Base-by-base conservation (phyloP, 2,797 vertebrate genomes). In the Capromys pilorides region DNA sequence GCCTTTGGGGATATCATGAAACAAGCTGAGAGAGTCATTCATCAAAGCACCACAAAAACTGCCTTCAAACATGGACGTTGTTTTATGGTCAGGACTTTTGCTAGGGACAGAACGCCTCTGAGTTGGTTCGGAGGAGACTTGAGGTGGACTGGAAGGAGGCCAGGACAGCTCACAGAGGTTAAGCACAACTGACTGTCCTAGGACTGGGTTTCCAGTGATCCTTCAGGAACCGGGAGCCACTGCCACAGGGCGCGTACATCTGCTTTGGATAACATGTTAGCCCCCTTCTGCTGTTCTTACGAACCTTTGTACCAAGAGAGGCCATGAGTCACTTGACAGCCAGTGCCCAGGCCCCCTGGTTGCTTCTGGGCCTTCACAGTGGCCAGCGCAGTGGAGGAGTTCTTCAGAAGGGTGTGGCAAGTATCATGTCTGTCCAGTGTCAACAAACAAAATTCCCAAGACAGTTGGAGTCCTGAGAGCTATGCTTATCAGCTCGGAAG, bases 231-330 rank as follows among this genome's bases (percentile, higher is more conserved):
- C 28, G 33, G 61, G 59, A n/a, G 64, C 41, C 4, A 1, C 6
- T 28, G 16, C 51, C 45, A 31, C 2, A 2, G 26, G 71, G 41
- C 18, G 54, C 0, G 2, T 3, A 11, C 26, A 3, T 8, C 6
- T 21, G 31, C 45, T 39, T 49, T 36, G 51, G 10, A 28, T 75
- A 57, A 31, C 10, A 6, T n/a, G 6, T 67, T 33, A 51, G n/a
- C 36, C 14, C 19, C 22, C 33, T 83, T 83, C 85, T 62, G 31
- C 49, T 92, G 86, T 36, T 22, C 39, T 86, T 13, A 1, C 57
- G 69, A 64, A 28, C 51, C 77, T 0, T 5, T 7, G 21, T 69
- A 21, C 62, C 36, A 31, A 33, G 31, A 67, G 13, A 31, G 4
- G 31, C 8, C 61, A 26, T 5, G 54, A 41, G 28, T 75, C 59